Conservation (phyloP, 2,888 invertebrate genomes). For the Criorhina ranunculi region DNA sequence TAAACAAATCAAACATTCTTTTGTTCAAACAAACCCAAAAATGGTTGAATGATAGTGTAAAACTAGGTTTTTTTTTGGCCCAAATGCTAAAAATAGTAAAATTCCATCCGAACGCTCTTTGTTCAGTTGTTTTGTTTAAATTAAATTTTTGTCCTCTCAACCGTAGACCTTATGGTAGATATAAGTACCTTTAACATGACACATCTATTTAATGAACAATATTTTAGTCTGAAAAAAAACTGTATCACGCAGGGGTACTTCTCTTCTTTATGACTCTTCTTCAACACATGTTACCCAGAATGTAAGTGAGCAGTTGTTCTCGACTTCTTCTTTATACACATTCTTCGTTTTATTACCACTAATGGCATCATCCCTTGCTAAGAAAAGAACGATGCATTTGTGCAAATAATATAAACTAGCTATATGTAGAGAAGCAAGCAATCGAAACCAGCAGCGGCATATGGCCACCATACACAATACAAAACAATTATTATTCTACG, state of each 20-base stretch:
- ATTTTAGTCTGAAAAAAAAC: neutral
- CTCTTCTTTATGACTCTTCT: slow-evolving; percentile 19
- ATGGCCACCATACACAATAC: slow-evolving; percentile 50
- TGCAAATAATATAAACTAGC: slow-evolving; percentile 66
- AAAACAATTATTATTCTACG: slow-evolving; percentile 56
- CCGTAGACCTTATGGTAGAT: neutral
- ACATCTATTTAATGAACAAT: slow-evolving; percentile 8
- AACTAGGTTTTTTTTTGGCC: slow-evolving; percentile 6
- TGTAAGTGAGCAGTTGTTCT: slow-evolving; percentile 42
- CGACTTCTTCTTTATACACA: slow-evolving; percentile 10
- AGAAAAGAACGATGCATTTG: slow-evolving; percentile 62
- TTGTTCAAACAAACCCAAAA: slow-evolving; percentile 22
- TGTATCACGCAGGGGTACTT: neutral
- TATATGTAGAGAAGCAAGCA: slow-evolving; percentile 10
- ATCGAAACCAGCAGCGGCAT: slow-evolving; percentile 59
- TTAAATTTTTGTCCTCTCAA: slow-evolving; percentile 5
- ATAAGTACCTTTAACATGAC: neutral
- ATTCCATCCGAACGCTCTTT: neutral
- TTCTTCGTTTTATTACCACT: slow-evolving; percentile 57
- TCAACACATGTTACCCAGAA: slow-evolving; percentile 41
- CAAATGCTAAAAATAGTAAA: slow-evolving; percentile 15
- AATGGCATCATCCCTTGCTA: slow-evolving; percentile 66
- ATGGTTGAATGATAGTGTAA: neutral
- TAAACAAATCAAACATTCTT: slow-evolving; percentile 5
- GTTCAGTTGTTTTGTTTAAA: slow-evolving; percentile 8